Evolutionary conservation across 35 echinoderm and acorn worm genomes (phyloP), one percentile per base, ranked within the genome.

Genomic region (Chiridota heheva): DNA sequence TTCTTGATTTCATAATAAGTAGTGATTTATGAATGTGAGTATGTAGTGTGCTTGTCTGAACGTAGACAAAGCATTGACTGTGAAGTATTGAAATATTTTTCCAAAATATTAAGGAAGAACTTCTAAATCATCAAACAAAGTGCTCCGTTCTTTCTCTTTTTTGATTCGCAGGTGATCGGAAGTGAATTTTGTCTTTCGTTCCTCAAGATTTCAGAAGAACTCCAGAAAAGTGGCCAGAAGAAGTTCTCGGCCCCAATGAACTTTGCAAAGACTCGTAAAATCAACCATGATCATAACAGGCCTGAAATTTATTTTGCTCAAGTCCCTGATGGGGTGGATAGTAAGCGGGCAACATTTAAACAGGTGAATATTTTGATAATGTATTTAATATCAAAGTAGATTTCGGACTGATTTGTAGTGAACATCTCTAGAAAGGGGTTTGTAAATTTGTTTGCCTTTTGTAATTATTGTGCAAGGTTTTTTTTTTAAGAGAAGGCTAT

Each of bases 141-240:
- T 13, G 48, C 10, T 18, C 61, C 8, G 12, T 65, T 10, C 30
- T 13, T 26, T 51, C 61, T 70, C 16, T 29, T 57, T 37, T 29
- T 36, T 28, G 37, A 56, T 47, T n/a, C 8, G 20, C n/a, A 92
- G 90, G 72, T 92, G 0, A 58, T 87, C 61, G 90, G 84, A 36
- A 71, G 44, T 44, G 90, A 92, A 33, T 82, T 68, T 42, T 81
- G 84, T 69, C 69, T 35, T 36, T 22, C 25, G 18, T 87, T 83
- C 37, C 7, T 92, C 2, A 61, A 87, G 18, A 51, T 63, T 5
- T 84, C 84, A 57, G 38, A 87, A 18, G 67, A 75, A 40, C 31
- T 92, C 5, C 67, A 82, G 20, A 60, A 40, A 40, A 77, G 56
- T 17, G 80, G 85, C 35, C 77, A 26, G 65, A 40, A 42, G 33